Percentiles rank a stretch among this genome's conserved stretches.
Conservation (phyloP, 2,888 invertebrate species). For the Suillia variegata region DNA sequence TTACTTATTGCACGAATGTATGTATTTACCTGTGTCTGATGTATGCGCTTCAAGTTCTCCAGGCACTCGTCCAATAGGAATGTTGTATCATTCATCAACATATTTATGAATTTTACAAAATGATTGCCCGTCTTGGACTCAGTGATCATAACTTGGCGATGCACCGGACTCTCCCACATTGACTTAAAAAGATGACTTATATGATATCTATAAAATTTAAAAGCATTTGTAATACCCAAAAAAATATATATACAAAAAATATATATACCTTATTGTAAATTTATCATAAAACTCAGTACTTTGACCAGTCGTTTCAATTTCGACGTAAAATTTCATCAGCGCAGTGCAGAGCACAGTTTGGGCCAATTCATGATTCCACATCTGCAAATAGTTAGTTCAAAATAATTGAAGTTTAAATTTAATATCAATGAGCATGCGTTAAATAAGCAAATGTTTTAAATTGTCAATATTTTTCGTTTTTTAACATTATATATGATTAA, state of each 20-base stretch:
- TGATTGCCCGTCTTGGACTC: conserved; percentile 90
- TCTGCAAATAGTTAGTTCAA: conserved; percentile 71
- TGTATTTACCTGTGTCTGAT: conserved; percentile 81
- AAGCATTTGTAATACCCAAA: background rate
- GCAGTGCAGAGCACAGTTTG: conserved; percentile 83
- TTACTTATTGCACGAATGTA: background rate
- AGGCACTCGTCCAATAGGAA: conserved; percentile 95
- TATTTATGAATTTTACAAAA: conserved; percentile 94
- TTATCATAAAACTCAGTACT: conserved; percentile 99
- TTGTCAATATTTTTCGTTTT: background rate
- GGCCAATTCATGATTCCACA: conserved; percentile 87
- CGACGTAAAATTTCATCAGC: conserved; percentile 98
- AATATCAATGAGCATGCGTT: no score
- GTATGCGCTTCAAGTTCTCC: conserved; percentile 86
- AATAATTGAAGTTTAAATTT: background rate
- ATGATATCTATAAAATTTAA: conserved; percentile 82
- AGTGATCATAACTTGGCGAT: conserved; percentile 83
- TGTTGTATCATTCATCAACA: conserved; percentile 98
- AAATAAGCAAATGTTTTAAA: conserved; percentile 11
- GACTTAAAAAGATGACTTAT: conserved; percentile 96
- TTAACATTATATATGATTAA: background rate
- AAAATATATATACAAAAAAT: background rate
- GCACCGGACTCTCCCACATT: conserved; percentile 92
- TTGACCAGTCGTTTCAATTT: conserved; percentile 96
- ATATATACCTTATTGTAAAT: conserved; percentile 92